Conservation (phyloP, 64 coral and sea anemone species). For the Stichodactyla mertensii region DNA sequence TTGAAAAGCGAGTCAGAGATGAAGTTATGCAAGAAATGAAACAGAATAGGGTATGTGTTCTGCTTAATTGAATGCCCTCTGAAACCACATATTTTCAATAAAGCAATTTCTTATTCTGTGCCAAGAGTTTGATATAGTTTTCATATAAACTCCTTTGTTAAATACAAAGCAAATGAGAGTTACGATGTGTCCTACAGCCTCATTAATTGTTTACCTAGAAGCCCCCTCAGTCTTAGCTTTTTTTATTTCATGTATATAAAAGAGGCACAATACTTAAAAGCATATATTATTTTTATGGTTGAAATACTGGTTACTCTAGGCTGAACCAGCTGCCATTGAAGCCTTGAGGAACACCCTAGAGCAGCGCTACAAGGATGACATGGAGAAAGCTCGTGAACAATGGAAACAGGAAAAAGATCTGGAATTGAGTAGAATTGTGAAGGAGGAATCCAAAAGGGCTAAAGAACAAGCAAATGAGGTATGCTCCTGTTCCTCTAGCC, state of each 20-base stretch:
- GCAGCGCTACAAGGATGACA: slow-evolving; percentile 14
- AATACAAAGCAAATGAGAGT: too few species aligned
- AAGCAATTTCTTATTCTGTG: too few species aligned
- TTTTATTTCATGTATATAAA: too few species aligned
- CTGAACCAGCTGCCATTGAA: slow-evolving; percentile 40
- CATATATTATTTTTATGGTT: too few species aligned
- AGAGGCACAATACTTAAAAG: too few species aligned
- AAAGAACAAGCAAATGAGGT: slow-evolving; percentile 45
- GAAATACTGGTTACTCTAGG: slow-evolving; percentile 19
- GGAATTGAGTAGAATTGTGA: slow-evolving; percentile 14
- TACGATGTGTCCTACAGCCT: too few species aligned
- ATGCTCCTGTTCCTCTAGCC: not conserved
- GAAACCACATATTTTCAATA: too few species aligned
- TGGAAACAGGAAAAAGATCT: slow-evolving; percentile 35
- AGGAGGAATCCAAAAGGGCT: slow-evolving; percentile 35
- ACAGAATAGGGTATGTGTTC: slow-evolving; percentile 38
- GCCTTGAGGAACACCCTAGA: slow-evolving; percentile 36
- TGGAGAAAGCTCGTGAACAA: slow-evolving; percentile 44
- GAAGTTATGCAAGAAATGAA: slow-evolving; percentile 32
- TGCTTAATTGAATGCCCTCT: not conserved
- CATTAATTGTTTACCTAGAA: too few species aligned
- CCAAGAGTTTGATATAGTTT: too few species aligned
- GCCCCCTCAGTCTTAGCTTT: too few species aligned
- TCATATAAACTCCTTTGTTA: too few species aligned
- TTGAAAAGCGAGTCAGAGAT: slow-evolving; percentile 68